A percentile compares a stretch with the other conserved stretches of the same genome.
Evolutionary conservation across 2,113 vertebrate genomes (phyloP).

Genomic region (Irena cyanogastra): DNA sequence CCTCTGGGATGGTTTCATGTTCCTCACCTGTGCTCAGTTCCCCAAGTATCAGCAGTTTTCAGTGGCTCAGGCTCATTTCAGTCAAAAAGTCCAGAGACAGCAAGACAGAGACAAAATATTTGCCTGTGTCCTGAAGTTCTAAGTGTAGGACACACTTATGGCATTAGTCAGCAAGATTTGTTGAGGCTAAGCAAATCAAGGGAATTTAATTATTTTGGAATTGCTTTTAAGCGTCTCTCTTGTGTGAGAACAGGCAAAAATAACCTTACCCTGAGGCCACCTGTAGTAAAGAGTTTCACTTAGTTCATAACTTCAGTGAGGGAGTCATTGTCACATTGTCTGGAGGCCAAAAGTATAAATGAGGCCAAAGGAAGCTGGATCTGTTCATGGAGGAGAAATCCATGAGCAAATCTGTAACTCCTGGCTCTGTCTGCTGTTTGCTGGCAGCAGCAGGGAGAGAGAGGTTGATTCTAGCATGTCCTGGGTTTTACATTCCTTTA

Average conservation of each 20-base stretch:
- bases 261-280: not conserved
- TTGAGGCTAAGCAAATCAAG: not conserved
- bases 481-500: not conserved
- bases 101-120: not conserved
- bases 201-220: not conserved
- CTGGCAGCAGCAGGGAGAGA: not conserved
- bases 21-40: not conserved
- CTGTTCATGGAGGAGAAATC: not conserved
- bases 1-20: not conserved
- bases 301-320: not conserved
- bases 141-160: not conserved
- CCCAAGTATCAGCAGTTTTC: not conserved
- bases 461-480: not conserved
- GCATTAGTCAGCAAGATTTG: not conserved
- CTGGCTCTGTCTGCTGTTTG: not conserved
- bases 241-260: not conserved
- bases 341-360: not conserved
- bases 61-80: not conserved
- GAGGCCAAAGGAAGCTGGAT: not conserved
- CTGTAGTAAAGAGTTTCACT: not conserved
- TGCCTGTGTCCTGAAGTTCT: not conserved
- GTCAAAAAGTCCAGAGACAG: not conserved
- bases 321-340: not conserved
- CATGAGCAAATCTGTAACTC: not conserved
- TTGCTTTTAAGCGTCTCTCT: not conserved